phyloP scores from a whole-genome alignment of 2,888 invertebrate genomes.

The Peribatodes rhomboidaria region DNA sequence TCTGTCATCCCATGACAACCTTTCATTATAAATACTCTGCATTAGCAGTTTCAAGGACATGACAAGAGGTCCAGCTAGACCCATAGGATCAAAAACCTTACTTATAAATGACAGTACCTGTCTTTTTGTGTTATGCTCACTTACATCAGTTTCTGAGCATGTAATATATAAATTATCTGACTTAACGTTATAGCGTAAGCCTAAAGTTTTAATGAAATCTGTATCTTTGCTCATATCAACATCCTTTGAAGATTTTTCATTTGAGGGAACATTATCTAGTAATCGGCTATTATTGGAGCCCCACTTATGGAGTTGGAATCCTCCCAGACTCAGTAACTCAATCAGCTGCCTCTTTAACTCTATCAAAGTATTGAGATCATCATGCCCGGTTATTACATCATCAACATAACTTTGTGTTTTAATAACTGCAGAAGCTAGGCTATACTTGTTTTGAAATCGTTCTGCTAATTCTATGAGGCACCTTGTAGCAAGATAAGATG shows the following conservation, averaged over 20 bases:
- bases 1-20: background rate
- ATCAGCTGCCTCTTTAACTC: background rate
- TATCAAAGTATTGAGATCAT: background rate
- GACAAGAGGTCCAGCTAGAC: background rate
- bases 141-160: no score
- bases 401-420: background rate
- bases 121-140: background rate
- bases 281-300: background rate
- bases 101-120: background rate
- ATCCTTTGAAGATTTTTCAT: no score
- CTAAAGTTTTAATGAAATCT: background rate
- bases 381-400: background rate
- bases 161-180: no score
- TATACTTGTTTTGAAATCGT: background rate
- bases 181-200: no score
- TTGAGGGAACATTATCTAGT: background rate
- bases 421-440: background rate
- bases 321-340: background rate
- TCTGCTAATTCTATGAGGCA: background rate
- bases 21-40: background rate
- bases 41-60: background rate
- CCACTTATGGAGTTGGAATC: background rate
- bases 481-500: background rate
- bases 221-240: background rate
- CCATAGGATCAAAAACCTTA: background rate